These are phyloP conservation scores for Drosophila mimetica DNA, from an alignment of 2,888 invertebrate genomes.

Conservation along the genomic window DNA sequence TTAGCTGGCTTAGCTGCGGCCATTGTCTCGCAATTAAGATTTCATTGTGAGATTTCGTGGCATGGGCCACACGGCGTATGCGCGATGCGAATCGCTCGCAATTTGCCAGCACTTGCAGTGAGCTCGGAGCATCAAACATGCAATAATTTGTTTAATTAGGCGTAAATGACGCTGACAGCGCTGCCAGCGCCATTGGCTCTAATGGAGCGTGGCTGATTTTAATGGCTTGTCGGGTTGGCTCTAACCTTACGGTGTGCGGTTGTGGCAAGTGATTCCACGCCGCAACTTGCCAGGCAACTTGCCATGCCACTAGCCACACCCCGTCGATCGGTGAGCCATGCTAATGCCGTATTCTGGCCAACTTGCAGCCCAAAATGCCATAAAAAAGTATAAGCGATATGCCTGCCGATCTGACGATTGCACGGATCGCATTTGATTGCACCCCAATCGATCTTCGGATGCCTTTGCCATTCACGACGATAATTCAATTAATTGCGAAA, in stretches of 20 bases:
- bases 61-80: conserved; percentile 68
- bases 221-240: conserved; percentile 68
- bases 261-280: conserved; percentile 61
- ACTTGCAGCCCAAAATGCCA: conserved; percentile 42
- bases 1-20: conserved; percentile 39
- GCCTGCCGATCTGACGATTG: conserved; percentile 25
- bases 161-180: conserved; percentile 69
- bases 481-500: conserved; percentile 81
- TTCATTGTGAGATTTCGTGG: conserved; percentile 72
- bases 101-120: conserved; percentile 50
- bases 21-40: conserved; percentile 75
- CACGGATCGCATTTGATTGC: conserved; percentile 61
- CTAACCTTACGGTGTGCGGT: conserved; percentile 60
- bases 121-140: conserved; percentile 57
- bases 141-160: conserved; percentile 80
- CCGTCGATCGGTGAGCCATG: conserved; percentile 30
- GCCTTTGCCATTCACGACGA: conserved; percentile 57
- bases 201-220: conserved; percentile 75
- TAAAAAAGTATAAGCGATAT: conserved; percentile 43
- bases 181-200: conserved; percentile 52
- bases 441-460: conserved; percentile 49
- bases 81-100: conserved; percentile 44
- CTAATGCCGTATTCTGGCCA: conserved; percentile 60
- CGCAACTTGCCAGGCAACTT: conserved; percentile 48
- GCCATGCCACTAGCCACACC: conserved; percentile 59